Conservation (phyloP, 2,797 vertebrate species). For the Labroides dimidiatus region DNA sequence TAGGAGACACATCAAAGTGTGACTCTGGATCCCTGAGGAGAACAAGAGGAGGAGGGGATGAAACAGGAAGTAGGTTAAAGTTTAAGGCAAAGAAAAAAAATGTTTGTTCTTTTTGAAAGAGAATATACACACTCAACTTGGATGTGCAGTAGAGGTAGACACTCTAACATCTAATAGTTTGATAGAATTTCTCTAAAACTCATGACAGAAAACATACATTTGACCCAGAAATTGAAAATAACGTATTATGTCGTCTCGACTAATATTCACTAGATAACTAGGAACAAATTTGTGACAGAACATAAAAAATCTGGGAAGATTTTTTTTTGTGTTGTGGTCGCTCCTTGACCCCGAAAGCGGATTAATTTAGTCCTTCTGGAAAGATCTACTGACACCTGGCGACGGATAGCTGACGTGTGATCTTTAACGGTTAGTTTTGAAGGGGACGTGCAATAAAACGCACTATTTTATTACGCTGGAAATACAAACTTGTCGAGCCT, state of each 20-base stretch:
- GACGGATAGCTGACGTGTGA: slow-evolving; percentile 21
- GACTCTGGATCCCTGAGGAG: slow-evolving; percentile 67
- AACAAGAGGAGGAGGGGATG: slow-evolving; percentile 53
- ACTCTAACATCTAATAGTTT: not conserved
- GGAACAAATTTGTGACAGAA: too few relatives aligned
- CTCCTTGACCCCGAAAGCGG: not conserved
- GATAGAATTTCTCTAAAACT: not conserved
- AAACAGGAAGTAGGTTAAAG: slow-evolving; percentile 53
- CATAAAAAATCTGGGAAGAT: not conserved
- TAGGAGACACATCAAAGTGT: slow-evolving; percentile 71
- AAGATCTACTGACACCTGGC: slow-evolving; percentile 63
- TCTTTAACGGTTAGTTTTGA: not conserved
- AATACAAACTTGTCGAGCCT: too few relatives aligned
- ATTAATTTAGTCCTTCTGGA: not conserved
- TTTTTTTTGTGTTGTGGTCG: not conserved
- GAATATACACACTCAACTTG: not conserved
- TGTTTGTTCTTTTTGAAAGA: not conserved
- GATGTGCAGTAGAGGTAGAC: not conserved
- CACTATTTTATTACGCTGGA: not conserved
- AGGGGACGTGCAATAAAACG: not conserved
- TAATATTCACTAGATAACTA: too few relatives aligned
- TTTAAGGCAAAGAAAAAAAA: slow-evolving; percentile 23
- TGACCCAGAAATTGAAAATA: too few relatives aligned
- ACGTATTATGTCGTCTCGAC: too few relatives aligned
- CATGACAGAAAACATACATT: not conserved